Conservation (phyloP, 2,113 vertebrate genomes). For the Oxygymnocypris stewartii region DNA sequence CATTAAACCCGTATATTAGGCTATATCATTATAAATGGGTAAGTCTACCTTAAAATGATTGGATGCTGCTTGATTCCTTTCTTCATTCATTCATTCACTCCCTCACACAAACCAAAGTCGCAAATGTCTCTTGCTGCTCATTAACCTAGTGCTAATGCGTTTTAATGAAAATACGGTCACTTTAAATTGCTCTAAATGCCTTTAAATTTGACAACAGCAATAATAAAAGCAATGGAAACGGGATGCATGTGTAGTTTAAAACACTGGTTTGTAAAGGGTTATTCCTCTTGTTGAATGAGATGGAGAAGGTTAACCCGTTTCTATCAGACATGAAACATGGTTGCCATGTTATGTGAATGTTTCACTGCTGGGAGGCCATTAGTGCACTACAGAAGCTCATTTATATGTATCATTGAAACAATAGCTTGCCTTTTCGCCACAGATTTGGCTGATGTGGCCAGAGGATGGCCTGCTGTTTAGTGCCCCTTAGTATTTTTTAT, state of each 20-base stretch:
- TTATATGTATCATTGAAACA: constrained; percentile 13
- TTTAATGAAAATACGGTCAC: constrained; percentile 13
- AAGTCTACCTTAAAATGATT: background rate
- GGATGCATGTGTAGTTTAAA: background rate
- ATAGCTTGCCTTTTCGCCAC: background rate
- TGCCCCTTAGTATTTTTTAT: background rate
- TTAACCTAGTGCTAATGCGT: background rate
- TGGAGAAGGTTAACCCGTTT: constrained; percentile 5
- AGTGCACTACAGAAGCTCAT: constrained; percentile 4
- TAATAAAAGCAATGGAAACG: background rate
- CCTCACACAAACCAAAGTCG: background rate
- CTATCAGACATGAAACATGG: constrained; percentile 30
- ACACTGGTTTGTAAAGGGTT: background rate
- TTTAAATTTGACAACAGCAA: background rate
- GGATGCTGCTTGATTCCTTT: background rate
- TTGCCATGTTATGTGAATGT: background rate
- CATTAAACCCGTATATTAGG: background rate
- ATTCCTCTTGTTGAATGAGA: background rate
- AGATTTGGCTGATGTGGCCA: background rate
- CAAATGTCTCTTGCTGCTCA: background rate
- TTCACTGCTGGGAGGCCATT: background rate
- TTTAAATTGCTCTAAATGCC: background rate
- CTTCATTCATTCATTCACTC: background rate
- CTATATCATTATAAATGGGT: background rate
- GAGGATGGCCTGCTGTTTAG: background rate